A percentile compares a stretch with the other conserved stretches of the same genome.
Evolutionary conservation across 2,888 invertebrate genomes (phyloP).

Genomic region (Lasioglossum lativentre): DNA sequence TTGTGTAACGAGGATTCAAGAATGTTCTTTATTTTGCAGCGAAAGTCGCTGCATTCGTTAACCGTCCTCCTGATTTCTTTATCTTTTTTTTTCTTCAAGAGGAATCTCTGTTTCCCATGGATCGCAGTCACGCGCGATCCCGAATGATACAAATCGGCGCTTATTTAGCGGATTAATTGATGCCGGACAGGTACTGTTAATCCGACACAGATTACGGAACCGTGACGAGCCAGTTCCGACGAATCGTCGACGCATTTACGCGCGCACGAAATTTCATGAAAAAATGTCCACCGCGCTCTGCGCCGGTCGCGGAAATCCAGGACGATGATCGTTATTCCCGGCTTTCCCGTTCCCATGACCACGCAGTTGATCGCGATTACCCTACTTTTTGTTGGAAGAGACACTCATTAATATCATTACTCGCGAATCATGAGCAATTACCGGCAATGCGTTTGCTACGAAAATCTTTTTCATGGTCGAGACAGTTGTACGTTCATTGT

Average conservation of each 20-base stretch:
- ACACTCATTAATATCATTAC: constrained; percentile 22
- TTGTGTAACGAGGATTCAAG: neutral
- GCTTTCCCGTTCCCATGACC: constrained; percentile 16
- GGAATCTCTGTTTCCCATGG: neutral
- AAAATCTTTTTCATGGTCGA: neutral
- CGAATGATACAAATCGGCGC: neutral
- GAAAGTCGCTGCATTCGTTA: constrained; percentile 28
- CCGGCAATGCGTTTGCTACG: neutral
- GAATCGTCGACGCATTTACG: constrained; percentile 57
- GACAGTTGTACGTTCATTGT: neutral
- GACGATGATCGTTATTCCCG: constrained; percentile 34
- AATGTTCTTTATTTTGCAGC: neutral
- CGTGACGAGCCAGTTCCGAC: constrained; percentile 67
- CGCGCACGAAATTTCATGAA: constrained; percentile 54
- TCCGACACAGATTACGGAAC: constrained; percentile 63
- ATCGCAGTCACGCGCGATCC: neutral
- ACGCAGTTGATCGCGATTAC: constrained; percentile 40
- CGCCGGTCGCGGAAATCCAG: constrained; percentile 32
- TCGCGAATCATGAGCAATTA: neutral
- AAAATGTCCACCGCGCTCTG: constrained; percentile 41
- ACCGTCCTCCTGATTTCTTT: neutral
- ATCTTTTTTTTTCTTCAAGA: neutral
- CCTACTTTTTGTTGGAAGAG: constrained; percentile 39
- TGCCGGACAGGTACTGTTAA: constrained; percentile 62
- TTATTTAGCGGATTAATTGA: constrained; percentile 36